Base-by-base conservation (phyloP, 2,113 vertebrate genomes). In the Colossoma macropomum region DNA sequence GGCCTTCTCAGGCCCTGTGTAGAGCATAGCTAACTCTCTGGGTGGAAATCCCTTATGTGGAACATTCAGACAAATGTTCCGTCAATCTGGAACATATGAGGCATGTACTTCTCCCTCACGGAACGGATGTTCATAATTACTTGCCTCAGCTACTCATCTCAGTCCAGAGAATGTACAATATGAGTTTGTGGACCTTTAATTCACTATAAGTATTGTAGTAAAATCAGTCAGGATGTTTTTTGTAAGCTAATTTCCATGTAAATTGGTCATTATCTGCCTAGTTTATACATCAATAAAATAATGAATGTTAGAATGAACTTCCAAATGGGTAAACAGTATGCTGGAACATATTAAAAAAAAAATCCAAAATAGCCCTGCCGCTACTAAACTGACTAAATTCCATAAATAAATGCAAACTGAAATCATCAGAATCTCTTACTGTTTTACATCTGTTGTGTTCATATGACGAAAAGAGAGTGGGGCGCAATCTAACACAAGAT, bases 31-130 rank as follows among this genome's bases (percentile, higher is more conserved):
- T 75, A 70, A 62, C 21, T 79, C 38, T 69, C 13, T 13, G n/a
- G n/a, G 34, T 85, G 30, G 25, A 82, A 74, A 74, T 71, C 65
- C 28, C 13, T 21, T 65, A 13, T 50, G 38, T 41, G n/a, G 72
- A 66, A 65, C 74, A 68, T 25, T 68, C 54, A 78, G 30, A 30
- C 54, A 62, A 32, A 63, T 73, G 69, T n/a, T 63, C 38, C 59
- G 25, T 73, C 79, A 50, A 25, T 63, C 25, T 62, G 68, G 28
- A 80, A 59, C 68, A 48, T 68, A 50, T 30, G 12, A 63, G 69
- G 25, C 38, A 62, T 28, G 45, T 70, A 34, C n/a, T 11, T 54
- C 48, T 69, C 63, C 34, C 13, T n/a, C 16, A 28, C 7, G 27
- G 21, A 73, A 41, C 11, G 19, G 38, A 23, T 45, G 41, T 21